Base-by-base conservation (phyloP, 2,888 invertebrate genomes). In the Ophion slaviceki region DNA sequence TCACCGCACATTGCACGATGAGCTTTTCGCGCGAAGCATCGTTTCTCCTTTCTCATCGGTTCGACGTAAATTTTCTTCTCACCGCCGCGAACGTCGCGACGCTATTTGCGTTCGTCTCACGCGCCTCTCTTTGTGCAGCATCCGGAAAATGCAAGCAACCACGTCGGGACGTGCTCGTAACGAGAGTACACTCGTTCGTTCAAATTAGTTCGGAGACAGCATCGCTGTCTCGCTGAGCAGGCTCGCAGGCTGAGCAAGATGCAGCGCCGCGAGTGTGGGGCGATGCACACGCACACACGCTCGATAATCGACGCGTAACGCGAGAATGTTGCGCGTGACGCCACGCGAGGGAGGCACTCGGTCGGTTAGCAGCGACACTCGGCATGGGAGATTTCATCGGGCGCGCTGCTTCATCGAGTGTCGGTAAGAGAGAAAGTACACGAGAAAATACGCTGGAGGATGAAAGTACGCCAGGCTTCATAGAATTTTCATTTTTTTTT, bases 51-150 rank as follows among this genome's bases (percentile, higher is more conserved):
- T 47, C 47, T 47, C 47, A 47, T 10, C 47, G 47, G 47, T 11
- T 47, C 14, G 11, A 47, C 47, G 47, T 47, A 10, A 47, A 47
- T 17, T 47, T 47, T 47, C 47, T 14, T 11, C 10, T 47, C 47
- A 47, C 47, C 14, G 47, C 10, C 14, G 47, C 14, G 47, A 47
- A 47, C 14, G 0, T 47, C 3, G 40, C 40, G 40, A 40, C 40
- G 40, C 40, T 40, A 40, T 40, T 8, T 40, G 47, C 10, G 3
- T 47, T 47, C 47, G 47, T 47, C 14, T 14, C n/a, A 36, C 32
- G 36, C 67, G n/a, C 53, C 14, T 40, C 67, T 36, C 67, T 67
- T 67, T 67, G 67, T 67, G 32, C 67, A 67, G 67, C 67, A 67
- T 53, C 53, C 53, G 53, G 17, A 14, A 53, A 53, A 53, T 53